Evolutionary conservation across 2,797 vertebrate genomes (phyloP).

Genomic region (Xenentodon cancila): DNA sequence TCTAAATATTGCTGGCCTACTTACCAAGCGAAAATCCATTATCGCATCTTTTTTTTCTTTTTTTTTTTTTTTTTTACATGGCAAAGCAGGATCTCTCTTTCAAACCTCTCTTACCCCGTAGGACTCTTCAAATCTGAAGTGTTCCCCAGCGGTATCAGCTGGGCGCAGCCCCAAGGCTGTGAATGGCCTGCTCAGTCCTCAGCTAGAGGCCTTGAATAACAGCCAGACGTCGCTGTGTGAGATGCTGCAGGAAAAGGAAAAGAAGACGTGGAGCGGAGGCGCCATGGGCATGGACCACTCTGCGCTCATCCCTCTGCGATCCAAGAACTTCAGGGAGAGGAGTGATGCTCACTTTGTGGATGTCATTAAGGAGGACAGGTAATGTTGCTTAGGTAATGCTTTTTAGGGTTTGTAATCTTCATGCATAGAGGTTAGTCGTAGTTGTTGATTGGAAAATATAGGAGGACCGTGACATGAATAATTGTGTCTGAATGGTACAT

Average conservation of each 20-base stretch:
- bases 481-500: neutral
- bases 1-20: slow-evolving; percentile 25
- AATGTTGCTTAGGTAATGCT: slow-evolving; percentile 23
- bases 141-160: slow-evolving; percentile 68
- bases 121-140: slow-evolving; percentile 64
- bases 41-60: neutral
- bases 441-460: neutral
- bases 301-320: slow-evolving; percentile 92
- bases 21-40: slow-evolving; percentile 24
- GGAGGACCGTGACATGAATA: neutral
- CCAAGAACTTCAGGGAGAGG: slow-evolving; percentile 96
- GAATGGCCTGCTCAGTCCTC: slow-evolving; percentile 93
- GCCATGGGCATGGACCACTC: slow-evolving; percentile 90
- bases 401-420: neutral
- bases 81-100: slow-evolving; percentile 14
- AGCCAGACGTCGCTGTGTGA: slow-evolving; percentile 96
- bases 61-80: slow-evolving; percentile 1
- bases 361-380: slow-evolving; percentile 99
- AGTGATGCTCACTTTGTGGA: slow-evolving; percentile 98
- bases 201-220: slow-evolving; percentile 88
- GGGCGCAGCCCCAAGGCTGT: slow-evolving; percentile 86
- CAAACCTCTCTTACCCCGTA: slow-evolving; percentile 17
- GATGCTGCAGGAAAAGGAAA: slow-evolving; percentile 94
- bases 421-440: too few species aligned
- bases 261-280: slow-evolving; percentile 86